phyloP scores from a whole-genome alignment of 2,888 invertebrate species.

The Dryadula phaetusa region DNA sequence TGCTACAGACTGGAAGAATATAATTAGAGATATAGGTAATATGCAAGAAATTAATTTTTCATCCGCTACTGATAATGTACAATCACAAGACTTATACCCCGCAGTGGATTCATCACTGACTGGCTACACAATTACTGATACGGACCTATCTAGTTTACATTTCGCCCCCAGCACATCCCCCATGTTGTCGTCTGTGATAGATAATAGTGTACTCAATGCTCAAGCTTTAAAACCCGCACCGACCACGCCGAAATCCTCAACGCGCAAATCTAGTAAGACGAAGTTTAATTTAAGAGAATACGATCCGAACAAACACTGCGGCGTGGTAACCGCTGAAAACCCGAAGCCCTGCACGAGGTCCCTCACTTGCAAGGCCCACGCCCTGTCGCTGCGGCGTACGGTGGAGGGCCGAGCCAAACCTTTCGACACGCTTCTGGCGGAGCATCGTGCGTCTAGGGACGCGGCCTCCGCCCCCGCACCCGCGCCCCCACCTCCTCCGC shows the following conservation, averaged over 20 bases:
- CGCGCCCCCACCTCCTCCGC: slow-evolving; percentile 45
- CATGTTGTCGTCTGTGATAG: slow-evolving; percentile 61
- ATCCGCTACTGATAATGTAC: slow-evolving; percentile 63
- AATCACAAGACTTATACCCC: slow-evolving; percentile 67
- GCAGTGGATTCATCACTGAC: slow-evolving; percentile 60
- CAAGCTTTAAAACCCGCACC: slow-evolving; percentile 59
- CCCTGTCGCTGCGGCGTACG: slow-evolving; percentile 87
- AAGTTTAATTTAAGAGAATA: slow-evolving; percentile 87
- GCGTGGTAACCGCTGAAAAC: slow-evolving; percentile 88
- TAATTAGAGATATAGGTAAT: slow-evolving; percentile 78
- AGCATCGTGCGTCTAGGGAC: slow-evolving; percentile 88
- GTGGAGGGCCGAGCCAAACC: slow-evolving; percentile 89
- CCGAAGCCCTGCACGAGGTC: slow-evolving; percentile 91
- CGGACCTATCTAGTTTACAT: slow-evolving; percentile 67
- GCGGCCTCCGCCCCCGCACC: slow-evolving; percentile 51
- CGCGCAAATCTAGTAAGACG: slow-evolving; percentile 70
- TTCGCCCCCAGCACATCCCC: slow-evolving; percentile 71
- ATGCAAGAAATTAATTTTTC: slow-evolving; percentile 78
- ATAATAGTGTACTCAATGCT: slow-evolving; percentile 55
- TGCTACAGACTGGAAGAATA: slow-evolving; percentile 80
- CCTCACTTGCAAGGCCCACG: slow-evolving; percentile 88
- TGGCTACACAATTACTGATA: slow-evolving; percentile 64
- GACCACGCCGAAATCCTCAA: slow-evolving; percentile 61
- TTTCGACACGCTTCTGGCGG: slow-evolving; percentile 90
- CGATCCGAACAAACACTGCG: slow-evolving; percentile 93